These are phyloP conservation scores for Drosophila austrosaltans DNA, from an alignment of 2,888 invertebrate species.

Conservation along the genomic window DNA sequence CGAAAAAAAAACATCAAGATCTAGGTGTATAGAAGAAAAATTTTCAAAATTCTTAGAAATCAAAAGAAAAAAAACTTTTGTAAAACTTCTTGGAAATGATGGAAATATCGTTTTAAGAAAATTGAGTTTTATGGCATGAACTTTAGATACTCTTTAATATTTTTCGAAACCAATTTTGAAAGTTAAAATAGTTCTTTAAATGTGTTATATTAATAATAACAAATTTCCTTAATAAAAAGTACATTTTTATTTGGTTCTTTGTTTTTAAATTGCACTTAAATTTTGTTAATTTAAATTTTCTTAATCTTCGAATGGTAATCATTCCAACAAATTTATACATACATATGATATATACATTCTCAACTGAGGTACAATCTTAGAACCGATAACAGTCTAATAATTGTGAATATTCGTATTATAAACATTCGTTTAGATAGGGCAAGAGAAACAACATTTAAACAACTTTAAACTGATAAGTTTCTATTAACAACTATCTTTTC, in stretches of 20 bases:
- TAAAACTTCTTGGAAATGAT: background rate
- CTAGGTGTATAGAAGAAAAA: background rate
- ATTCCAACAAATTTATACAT: no score
- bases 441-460: background rate
- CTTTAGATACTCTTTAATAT: background rate
- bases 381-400: background rate
- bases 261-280: no score
- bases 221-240: background rate
- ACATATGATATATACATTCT: no score
- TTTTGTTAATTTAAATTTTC: no score
- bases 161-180: background rate
- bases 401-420: background rate
- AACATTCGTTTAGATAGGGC: background rate
- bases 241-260: no score
- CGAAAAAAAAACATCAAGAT: conserved; percentile 11
- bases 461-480: background rate
- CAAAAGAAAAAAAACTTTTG: background rate
- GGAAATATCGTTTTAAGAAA: background rate
- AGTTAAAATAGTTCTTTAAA: background rate
- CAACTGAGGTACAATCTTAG: background rate
- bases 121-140: background rate
- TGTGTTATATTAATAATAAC: background rate
- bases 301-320: no score
- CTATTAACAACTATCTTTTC: background rate
- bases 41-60: conserved; percentile 3